Evolutionary conservation across 2,797 vertebrate species (phyloP), one percentile per base, ranked within the genome.

Genomic region (Catamblyrhynchus diadema): DNA sequence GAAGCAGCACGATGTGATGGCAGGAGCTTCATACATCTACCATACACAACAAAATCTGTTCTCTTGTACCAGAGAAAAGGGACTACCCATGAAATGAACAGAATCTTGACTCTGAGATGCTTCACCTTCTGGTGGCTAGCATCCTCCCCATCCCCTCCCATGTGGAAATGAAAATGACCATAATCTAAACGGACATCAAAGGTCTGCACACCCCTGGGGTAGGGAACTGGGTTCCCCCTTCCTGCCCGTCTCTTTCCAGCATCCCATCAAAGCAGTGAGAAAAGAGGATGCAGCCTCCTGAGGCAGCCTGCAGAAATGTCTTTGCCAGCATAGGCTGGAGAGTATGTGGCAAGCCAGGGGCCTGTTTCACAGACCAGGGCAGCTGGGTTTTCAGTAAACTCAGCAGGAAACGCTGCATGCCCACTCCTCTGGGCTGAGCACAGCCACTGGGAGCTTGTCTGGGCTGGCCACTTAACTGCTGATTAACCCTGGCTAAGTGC

Each of bases 401-500:
- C 93, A 37, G 77, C 0, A 1, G 80, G 45, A 83, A 86, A 81
- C 0, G 0, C 25, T 0, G 1, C 48, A 22, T 35, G 18, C 53
- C 33, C 47, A 21, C 20, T 87, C 53, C 78, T 86, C n/a, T 0
- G 19, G 89, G 83, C 41, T 60, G 39, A 90, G 81, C 45, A 35
- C 44, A 86, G 87, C 37, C 94, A 35, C 17, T 0, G 1, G 80
- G 88, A 93, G 50, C 66, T 92, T 7, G 35, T 81, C 73, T 82
- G 77, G 90, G 70, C 90, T 80, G 75, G 85, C 73, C 88, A 84
- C 87, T 96, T 96, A 96, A 86, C 93, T 93, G 81, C 86, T 97
- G 88, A 96, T 97, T 96, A 96, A 96, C 94, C 90, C 79, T 82
- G 81, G 70, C 89, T 95, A 96, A 96, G 51, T 88, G 89, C 81